A percentile compares a stretch with the other conserved stretches of the same genome.
phyloP scores from a whole-genome alignment of 2,113 vertebrate species.

The Aegypius monachus region DNA sequence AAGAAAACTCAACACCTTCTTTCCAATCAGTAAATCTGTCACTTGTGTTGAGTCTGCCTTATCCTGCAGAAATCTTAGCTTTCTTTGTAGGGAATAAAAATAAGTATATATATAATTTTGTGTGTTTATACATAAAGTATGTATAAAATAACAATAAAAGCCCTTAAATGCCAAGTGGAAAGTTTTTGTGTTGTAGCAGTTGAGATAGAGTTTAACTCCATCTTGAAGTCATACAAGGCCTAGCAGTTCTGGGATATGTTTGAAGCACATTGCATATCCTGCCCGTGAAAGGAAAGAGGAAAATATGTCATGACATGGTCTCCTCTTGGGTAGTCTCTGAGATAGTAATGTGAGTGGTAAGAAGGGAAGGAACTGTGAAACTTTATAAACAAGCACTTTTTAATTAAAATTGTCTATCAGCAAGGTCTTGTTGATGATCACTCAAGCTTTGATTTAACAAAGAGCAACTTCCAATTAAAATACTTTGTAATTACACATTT shows the following conservation, averaged over 20 bases:
- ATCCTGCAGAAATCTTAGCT: not conserved
- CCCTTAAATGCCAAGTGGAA: not conserved
- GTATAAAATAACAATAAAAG: not conserved
- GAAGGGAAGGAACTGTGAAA: not conserved
- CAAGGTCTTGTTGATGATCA: not conserved
- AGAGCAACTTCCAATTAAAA: not conserved
- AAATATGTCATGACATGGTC: not conserved
- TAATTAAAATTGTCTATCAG: not conserved
- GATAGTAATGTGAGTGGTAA: not conserved
- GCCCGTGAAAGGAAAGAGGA: not conserved
- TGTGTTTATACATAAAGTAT: not conserved
- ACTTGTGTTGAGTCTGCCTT: not conserved
- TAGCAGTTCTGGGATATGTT: not conserved
- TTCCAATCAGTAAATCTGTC: not conserved
- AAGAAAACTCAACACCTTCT: not conserved
- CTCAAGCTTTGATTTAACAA: not conserved
- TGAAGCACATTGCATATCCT: not conserved
- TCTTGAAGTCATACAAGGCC: not conserved
- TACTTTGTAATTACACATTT: not conserved
- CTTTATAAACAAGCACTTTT: not conserved
- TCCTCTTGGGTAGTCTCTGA: not conserved
- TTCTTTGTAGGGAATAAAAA: not conserved
- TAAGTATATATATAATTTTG: not conserved
- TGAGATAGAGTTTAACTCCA: not conserved
- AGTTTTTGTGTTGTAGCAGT: not conserved